A percentile compares a stretch with the other conserved stretches of the same genome.
Evolutionary conservation across 1,140 invertebrate species (phyloP).

Genomic region (Maconellicoccus hirsutus): DNA sequence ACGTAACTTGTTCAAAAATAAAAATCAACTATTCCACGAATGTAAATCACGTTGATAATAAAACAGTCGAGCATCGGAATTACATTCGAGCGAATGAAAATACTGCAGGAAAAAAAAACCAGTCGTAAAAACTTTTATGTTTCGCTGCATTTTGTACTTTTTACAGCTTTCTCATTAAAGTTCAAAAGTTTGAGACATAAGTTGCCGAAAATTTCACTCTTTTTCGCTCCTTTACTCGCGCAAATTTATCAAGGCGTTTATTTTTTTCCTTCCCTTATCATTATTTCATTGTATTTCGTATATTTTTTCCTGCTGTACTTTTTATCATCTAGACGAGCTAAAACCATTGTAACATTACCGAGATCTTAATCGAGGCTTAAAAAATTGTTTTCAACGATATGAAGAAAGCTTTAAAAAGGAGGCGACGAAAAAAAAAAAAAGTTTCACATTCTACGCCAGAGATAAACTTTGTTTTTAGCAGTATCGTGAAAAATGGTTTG

Average conservation of each 20-base stretch:
- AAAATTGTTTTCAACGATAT: constrained; percentile 5
- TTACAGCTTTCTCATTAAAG: constrained; percentile 9
- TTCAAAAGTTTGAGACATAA: constrained; percentile 1
- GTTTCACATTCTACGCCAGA: neutral
- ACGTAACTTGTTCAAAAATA: neutral
- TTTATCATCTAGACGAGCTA: constrained; percentile 4
- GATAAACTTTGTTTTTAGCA: constrained; percentile 5
- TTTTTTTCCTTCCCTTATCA: neutral
- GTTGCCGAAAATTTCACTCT: constrained; percentile 8
- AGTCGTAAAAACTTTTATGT: constrained; percentile 9
- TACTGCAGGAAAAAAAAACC: neutral
- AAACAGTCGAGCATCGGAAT: constrained; percentile 7
- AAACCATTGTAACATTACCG: neutral
- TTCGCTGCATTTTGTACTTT: constrained; percentile 8
- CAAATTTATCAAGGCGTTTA: neutral
- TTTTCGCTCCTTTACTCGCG: neutral
- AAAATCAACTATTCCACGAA: neutral
- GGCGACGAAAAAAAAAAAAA: neutral
- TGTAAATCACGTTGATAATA: constrained; percentile 9
- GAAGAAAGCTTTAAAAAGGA: neutral
- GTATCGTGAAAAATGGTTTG: neutral
- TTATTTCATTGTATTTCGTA: constrained; percentile 2
- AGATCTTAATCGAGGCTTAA: constrained; percentile 8
- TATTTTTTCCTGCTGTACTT: neutral
- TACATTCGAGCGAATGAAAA: constrained; percentile 4